Conservation (phyloP, 2,888 invertebrate species). For the Chloromyia formosa region DNA sequence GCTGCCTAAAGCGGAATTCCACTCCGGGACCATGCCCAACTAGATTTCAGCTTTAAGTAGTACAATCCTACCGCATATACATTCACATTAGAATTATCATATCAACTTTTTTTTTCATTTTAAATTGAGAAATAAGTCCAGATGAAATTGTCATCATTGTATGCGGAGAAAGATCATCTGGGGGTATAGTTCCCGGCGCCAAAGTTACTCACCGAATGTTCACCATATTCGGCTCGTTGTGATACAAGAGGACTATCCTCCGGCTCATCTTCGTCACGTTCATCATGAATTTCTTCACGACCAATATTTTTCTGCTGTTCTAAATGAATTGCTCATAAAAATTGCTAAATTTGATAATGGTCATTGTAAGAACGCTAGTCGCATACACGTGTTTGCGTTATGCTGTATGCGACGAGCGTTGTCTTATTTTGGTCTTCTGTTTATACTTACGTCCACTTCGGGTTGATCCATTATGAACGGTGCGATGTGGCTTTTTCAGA, state of each 20-base stretch:
- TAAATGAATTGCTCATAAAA: conserved; percentile 40
- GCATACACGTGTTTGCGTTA: no score
- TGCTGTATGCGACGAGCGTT: no score
- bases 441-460: conserved; percentile 38
- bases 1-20: no score
- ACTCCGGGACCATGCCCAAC: no score
- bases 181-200: no score
- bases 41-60: no score
- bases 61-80: no score
- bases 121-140: no score
- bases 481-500: conserved; percentile 14
- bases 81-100: no score
- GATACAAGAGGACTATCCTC: conserved; percentile 64
- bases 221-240: conserved; percentile 63
- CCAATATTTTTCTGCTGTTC: conserved; percentile 40
- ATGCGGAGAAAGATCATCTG: no score
- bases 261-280: conserved; percentile 51
- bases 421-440: not conserved
- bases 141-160: no score
- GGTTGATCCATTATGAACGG: conserved; percentile 15
- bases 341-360: conserved; percentile 4
- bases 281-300: conserved; percentile 31
- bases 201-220: conserved; percentile 60
- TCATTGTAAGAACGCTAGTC: not conserved
- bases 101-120: no score